Conservation (phyloP, 2,797 vertebrate species). For the Cossypha niveicapilla region DNA sequence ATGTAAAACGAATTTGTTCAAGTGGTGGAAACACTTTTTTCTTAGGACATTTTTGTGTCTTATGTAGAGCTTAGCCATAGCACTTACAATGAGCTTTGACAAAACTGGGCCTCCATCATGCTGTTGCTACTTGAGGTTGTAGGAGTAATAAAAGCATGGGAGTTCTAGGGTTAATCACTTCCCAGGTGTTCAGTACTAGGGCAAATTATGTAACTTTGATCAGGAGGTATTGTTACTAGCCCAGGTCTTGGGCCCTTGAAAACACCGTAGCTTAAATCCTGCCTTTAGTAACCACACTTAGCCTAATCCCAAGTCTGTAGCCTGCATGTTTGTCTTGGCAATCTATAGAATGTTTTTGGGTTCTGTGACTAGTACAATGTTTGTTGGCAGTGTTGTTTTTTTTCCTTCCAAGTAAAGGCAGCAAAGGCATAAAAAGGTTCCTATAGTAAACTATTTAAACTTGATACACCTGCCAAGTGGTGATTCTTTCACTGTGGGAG, state of each 20-base stretch:
- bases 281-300: fast-evolving
- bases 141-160: neutral
- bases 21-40: neutral
- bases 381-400: neutral
- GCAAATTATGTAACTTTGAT: neutral
- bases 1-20: neutral
- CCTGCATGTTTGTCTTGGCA: neutral
- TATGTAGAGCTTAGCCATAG: neutral
- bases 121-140: neutral
- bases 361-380: neutral
- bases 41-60: neutral
- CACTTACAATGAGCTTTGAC: fast-evolving
- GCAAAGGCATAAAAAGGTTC: neutral
- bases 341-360: neutral
- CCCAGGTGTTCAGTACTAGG: neutral
- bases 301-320: neutral
- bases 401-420: neutral
- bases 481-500: neutral
- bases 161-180: neutral
- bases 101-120: neutral
- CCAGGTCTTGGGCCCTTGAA: fast-evolving
- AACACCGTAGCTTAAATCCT: neutral
- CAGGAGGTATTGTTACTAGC: neutral
- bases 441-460: neutral
- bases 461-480: neutral